phyloP scores from a whole-genome alignment of 1,140 invertebrate genomes.

The Zaprionus nigranus region DNA sequence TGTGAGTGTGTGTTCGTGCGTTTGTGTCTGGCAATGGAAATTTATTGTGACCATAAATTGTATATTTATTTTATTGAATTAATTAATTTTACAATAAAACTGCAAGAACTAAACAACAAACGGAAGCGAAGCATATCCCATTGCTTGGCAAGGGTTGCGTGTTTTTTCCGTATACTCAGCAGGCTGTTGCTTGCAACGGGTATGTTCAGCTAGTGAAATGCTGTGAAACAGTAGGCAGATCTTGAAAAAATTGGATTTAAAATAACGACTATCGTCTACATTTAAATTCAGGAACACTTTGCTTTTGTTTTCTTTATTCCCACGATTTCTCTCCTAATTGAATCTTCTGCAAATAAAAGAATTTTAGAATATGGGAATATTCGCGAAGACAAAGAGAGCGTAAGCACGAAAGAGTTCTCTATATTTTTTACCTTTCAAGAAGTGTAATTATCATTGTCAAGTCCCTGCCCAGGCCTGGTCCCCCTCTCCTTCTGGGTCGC shows the following conservation, averaged over 20 bases:
- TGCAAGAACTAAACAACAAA: slow-evolving; percentile 35
- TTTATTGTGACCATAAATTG: slow-evolving; percentile 71
- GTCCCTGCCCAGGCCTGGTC: background rate
- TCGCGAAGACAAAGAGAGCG: background rate
- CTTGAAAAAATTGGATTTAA: too few species aligned
- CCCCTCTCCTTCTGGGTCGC: background rate
- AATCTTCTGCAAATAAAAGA: background rate
- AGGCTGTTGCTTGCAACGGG: background rate
- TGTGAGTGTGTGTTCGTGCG: slow-evolving; percentile 2
- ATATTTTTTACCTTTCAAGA: slow-evolving; percentile 6
- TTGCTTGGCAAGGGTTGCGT: background rate
- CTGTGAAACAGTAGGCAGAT: background rate
- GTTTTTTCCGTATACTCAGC: background rate
- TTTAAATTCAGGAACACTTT: background rate
- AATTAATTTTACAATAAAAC: slow-evolving; percentile 72
- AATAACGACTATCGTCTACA: background rate
- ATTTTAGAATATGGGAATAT: background rate
- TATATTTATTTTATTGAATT: slow-evolving; percentile 71
- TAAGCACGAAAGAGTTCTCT: background rate
- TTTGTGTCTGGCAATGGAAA: slow-evolving; percentile 42
- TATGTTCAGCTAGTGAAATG: too few species aligned
- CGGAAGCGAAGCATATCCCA: background rate
- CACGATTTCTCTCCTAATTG: background rate
- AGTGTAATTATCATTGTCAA: background rate
- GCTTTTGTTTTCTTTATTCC: background rate